Base-by-base conservation (phyloP, 2,888 invertebrate species). In the Dioctria linearis region DNA sequence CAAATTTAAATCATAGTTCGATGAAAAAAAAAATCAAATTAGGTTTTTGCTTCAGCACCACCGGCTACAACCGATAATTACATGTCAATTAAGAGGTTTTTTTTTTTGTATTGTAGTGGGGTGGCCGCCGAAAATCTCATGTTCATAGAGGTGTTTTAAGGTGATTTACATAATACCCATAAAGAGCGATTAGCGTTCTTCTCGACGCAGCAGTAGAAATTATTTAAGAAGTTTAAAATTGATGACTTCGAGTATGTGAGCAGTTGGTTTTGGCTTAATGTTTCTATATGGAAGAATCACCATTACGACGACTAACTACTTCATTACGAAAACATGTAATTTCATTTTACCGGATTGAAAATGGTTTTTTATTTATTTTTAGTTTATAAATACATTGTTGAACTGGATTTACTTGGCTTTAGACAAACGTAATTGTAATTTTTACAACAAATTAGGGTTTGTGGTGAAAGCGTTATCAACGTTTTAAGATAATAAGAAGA, bases 81-180 rank as follows among this genome's bases (percentile, higher is more conserved):
- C 82, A 82, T 82, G 82, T 82, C 82, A 82, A 82, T 80, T 82
- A 82, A 80, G 82, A 71, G 71, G 78, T 40, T 59, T 80, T 79
- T 43, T 82, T 63, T 79, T 67, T 79, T 65, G n/a, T 25, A 25
- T 25, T 25, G 25, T 25, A 25, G 25, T 25, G 25, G 25, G 25
- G 25, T 25, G 25, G 25, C 25, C 25, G 63, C 63, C 65, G 39
- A 79, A 81, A 66, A 67, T 69, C 75, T 75, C 79, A 76, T 81
- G 76, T 80, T 81, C 63, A 76, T 63, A 51, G 76, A 82, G 80
- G 80, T 82, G 80, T 82, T 80, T 82, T 69, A 73, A 75, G 73
- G 51, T 82, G 67, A 82, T 82, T 82, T 82, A 82, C 80, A 82
- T 82, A 80, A 79, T 79, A 54, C 57, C 57, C 59, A 43, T 75